Percentiles rank a stretch among this genome's conserved stretches.
Conservation (phyloP, 2,888 invertebrate genomes). For the Proisotoma minuta region DNA sequence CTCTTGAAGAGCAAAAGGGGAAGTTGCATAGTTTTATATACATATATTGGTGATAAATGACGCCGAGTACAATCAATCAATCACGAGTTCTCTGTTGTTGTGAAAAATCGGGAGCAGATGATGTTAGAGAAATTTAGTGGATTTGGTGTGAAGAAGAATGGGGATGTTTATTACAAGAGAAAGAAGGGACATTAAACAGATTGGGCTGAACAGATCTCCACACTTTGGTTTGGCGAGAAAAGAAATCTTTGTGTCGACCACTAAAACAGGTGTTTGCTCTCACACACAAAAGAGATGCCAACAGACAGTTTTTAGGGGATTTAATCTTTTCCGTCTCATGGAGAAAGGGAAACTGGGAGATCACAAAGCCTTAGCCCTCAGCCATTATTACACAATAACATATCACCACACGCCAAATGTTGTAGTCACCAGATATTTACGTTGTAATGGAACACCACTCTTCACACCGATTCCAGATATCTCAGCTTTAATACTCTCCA, state of each 20-base stretch:
- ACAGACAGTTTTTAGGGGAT: conserved; percentile 27
- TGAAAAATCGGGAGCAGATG: too few relatives aligned
- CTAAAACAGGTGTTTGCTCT: conserved; percentile 35
- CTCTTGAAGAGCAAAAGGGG: neutral
- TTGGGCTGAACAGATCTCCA: conserved; percentile 14
- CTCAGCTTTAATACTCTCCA: conserved; percentile 3
- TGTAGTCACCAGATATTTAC: conserved; percentile 2
- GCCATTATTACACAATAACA: conserved; percentile 1
- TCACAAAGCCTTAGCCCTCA: neutral
- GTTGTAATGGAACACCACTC: neutral
- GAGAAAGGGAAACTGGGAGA: conserved; percentile 10
- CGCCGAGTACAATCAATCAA: neutral
- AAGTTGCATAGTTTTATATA: neutral
- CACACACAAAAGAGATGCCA: conserved; percentile 26
- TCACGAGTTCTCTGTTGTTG: conserved; percentile 6
- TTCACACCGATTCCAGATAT: neutral
- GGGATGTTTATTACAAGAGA: conserved; percentile 8
- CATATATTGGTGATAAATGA: neutral
- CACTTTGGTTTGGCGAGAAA: neutral
- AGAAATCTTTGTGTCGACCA: conserved; percentile 12
- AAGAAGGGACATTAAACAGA: conserved; percentile 20
- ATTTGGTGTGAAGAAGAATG: neutral
- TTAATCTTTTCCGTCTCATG: conserved; percentile 29
- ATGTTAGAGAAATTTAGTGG: too few relatives aligned
- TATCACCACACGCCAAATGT: neutral